Conservation (phyloP, 2,797 vertebrate species). For the Ptychadena robeensis region DNA sequence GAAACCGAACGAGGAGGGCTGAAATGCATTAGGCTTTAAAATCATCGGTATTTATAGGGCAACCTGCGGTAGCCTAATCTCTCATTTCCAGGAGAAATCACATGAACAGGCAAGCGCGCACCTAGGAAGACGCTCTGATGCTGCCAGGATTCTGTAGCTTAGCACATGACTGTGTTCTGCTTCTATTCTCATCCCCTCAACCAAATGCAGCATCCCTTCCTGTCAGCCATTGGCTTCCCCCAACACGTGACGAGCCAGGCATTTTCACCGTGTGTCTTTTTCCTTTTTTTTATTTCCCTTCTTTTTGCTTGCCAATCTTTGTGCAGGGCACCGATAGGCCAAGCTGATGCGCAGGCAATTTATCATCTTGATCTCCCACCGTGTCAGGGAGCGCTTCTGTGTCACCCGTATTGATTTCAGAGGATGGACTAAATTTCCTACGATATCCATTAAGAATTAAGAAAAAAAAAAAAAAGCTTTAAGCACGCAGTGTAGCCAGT, state of each 20-base stretch:
- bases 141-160: conserved; percentile 58
- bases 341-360: conserved; percentile 84
- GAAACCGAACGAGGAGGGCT: neutral
- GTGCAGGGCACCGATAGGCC: conserved; percentile 83
- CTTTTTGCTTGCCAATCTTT: conserved; percentile 71
- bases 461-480: conserved; percentile 77
- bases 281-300: conserved; percentile 67
- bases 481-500: conserved; percentile 88
- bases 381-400: conserved; percentile 83
- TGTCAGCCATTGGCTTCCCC: conserved; percentile 73
- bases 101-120: conserved; percentile 13
- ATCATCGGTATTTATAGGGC: conserved; percentile 17
- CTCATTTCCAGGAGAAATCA: conserved; percentile 5
- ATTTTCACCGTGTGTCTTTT: conserved; percentile 60
- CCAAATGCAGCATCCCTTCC: conserved; percentile 75
- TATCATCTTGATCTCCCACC: conserved; percentile 83
- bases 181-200: conserved; percentile 70
- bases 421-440: conserved; percentile 87
- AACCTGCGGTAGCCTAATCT: conserved; percentile 31
- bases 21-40: conserved; percentile 47
- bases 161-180: conserved; percentile 68
- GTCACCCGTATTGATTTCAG: conserved; percentile 87
- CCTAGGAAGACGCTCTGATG: neutral
- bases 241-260: conserved; percentile 74
- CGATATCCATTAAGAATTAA: conserved; percentile 84